These are phyloP conservation scores for Micrasema longulum DNA, from an alignment of 1,140 invertebrate genomes.

Conservation along the genomic window DNA sequence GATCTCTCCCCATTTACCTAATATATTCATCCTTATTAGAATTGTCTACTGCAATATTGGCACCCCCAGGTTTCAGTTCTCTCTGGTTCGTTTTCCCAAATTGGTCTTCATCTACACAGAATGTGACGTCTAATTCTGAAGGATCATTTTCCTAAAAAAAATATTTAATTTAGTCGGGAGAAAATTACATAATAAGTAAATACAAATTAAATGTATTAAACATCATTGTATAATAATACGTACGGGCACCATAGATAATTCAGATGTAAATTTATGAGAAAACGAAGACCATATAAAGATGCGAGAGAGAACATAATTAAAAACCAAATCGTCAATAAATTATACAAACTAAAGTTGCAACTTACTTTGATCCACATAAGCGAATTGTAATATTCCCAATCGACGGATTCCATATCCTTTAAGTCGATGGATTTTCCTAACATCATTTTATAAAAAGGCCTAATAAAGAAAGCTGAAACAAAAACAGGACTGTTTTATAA, in stretches of 20 bases:
- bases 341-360: background rate
- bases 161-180: too few species aligned
- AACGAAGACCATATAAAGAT: too few species aligned
- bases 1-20: constrained; percentile 79
- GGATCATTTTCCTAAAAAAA: constrained; percentile 92
- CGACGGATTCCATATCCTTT: constrained; percentile 98
- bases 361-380: constrained; percentile 89
- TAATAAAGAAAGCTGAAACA: constrained; percentile 94
- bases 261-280: too few species aligned
- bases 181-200: too few species aligned
- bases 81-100: constrained; percentile 94
- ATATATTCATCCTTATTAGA: constrained; percentile 99
- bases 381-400: constrained; percentile 98
- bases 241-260: too few species aligned
- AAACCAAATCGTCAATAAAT: too few species aligned
- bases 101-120: constrained; percentile 95
- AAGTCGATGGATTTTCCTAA: constrained; percentile 92
- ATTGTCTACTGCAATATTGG: constrained; percentile 91
- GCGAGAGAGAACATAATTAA: too few species aligned
- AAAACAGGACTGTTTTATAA: constrained; percentile 43
- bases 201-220: too few species aligned
- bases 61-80: constrained; percentile 92
- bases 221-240: too few species aligned
- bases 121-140: constrained; percentile 92
- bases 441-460: constrained; percentile 99